Evolutionary conservation across 2,888 invertebrate species (phyloP).

Genomic region (Meandrusa payeni): DNA sequence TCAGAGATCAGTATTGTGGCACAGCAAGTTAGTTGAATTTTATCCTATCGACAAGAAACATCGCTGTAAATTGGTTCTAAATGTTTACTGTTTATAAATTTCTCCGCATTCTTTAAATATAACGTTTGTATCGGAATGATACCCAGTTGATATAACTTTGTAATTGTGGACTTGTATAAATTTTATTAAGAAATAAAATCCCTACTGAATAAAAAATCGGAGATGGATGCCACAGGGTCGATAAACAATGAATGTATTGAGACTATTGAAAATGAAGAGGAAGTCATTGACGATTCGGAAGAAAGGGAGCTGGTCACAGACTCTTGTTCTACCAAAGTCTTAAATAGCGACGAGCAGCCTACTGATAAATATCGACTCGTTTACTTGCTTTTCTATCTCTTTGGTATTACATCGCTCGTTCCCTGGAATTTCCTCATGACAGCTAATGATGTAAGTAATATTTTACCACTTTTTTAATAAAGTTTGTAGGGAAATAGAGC

Average conservation of each 20-base stretch:
- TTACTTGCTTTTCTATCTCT: conserved; percentile 92
- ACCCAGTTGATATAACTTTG: too few relatives aligned
- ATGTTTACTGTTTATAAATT: too few relatives aligned
- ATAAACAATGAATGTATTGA: conserved; percentile 63
- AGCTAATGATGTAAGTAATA: conserved; percentile 89
- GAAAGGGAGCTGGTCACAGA: conserved; percentile 68
- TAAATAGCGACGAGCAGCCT: conserved; percentile 61
- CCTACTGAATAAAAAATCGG: conserved; percentile 20
- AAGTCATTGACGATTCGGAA: conserved; percentile 67
- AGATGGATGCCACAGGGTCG: conserved; percentile 59
- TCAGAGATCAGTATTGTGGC: too few relatives aligned
- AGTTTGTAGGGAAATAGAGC: too few relatives aligned
- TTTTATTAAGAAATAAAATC: too few relatives aligned
- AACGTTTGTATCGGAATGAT: too few relatives aligned
- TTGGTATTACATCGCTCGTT: conserved; percentile 93
- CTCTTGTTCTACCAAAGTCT: conserved; percentile 66
- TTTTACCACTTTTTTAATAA: too few relatives aligned
- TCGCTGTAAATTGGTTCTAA: too few relatives aligned
- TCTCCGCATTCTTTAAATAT: too few relatives aligned
- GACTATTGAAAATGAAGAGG: conserved; percentile 64
- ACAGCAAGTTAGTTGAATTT: too few relatives aligned
- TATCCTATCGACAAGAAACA: too few relatives aligned
- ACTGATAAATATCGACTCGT: conserved; percentile 85
- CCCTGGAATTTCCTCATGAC: conserved; percentile 98
- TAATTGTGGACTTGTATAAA: too few relatives aligned